Base-by-base conservation (phyloP, 2,113 vertebrate species). In the Poeciliopsis retropinna region DNA sequence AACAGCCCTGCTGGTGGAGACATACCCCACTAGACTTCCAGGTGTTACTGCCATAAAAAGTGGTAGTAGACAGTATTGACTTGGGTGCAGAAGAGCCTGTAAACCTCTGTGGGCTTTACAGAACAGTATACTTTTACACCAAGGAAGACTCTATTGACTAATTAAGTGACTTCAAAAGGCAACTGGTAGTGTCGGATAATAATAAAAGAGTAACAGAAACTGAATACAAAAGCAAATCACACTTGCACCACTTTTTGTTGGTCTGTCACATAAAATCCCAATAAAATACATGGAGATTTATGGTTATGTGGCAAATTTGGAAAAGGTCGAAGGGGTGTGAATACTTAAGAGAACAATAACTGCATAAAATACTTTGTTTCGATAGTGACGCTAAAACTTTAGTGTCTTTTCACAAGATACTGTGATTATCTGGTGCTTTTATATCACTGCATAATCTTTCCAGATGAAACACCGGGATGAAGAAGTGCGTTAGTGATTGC, bases 391-490 rank as follows among this genome's bases (percentile, higher is more conserved):
- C 28, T 47, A 27, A 10, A 30, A 10, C 41, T 34, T 14, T 28
- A 54, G 47, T 57, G 3, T 1, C 8, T 67, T 73, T 72, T 44
- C 47, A 47, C 17, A 19, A 19, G 29, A 60, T 63, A 34, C 66
- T 4, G 28, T 65, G 60, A 11, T 29, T 54, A 3, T 1, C 44
- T 71, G 25, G 15, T 60, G 8, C 17, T 60, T 6, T 2, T 70
- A 32, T 64, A 72, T 66, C 68, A 29, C 15, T 74, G 78, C 79
- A 75, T n/a, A 84, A 75, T 29, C 37, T 60, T 11, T 11, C 64
- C 32, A 62, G 60, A 72, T 83, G 78, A 81, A 81, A 84, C 77
- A 71, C 29, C 39, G 27, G 63, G 41, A 60, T 76, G 25, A 75
- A 70, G 69, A 72, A 2, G n/a, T 78, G 68, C 34, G 1, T 32